phyloP scores from a whole-genome alignment of 2,888 invertebrate genomes.

The Drosophila imparisetae region DNA sequence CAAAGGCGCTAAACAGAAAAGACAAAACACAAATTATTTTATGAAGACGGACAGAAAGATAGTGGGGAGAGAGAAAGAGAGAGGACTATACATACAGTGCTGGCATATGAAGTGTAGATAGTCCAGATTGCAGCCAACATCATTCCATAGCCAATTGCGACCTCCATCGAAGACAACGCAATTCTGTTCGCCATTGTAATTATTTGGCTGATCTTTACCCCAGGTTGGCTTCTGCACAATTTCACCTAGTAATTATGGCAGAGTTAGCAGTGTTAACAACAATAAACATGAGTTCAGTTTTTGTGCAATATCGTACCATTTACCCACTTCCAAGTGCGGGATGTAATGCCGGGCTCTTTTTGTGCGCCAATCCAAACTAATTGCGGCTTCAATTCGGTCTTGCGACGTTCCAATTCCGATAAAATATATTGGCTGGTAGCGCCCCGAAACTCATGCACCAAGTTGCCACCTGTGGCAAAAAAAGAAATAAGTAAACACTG shows the following conservation, averaged over 20 bases:
- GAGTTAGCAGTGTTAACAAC: too few species aligned
- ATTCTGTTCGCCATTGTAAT: conserved; percentile 97
- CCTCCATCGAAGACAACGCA: conserved; percentile 97
- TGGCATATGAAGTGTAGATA: conserved; percentile 97
- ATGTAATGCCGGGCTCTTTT: conserved; percentile 93
- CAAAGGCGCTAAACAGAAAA: conserved; percentile 89
- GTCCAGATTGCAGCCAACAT: conserved; percentile 96
- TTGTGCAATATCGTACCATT: conserved; percentile 88
- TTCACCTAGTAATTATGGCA: conserved; percentile 87
- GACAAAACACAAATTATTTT: neutral
- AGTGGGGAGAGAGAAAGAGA: neutral
- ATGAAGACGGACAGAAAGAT: neutral
- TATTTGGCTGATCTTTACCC: conserved; percentile 98
- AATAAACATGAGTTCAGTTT: too few species aligned
- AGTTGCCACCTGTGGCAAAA: conserved; percentile 81
- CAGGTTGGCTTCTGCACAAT: conserved; percentile 92
- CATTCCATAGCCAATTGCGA: conserved; percentile 96
- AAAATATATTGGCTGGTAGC: conserved; percentile 86
- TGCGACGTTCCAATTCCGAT: conserved; percentile 92
- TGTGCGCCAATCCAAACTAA: conserved; percentile 96
- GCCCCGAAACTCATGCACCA: conserved; percentile 84
- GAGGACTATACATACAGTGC: conserved; percentile 89
- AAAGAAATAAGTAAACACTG: neutral
- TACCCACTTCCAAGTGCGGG: conserved; percentile 95
- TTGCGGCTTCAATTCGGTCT: conserved; percentile 92